Evolutionary conservation across 37 sponge, comb jelly and placozoan genomes (phyloP), one percentile per base, ranked within the genome.

Genomic region (Diacarnus erythraeanus): DNA sequence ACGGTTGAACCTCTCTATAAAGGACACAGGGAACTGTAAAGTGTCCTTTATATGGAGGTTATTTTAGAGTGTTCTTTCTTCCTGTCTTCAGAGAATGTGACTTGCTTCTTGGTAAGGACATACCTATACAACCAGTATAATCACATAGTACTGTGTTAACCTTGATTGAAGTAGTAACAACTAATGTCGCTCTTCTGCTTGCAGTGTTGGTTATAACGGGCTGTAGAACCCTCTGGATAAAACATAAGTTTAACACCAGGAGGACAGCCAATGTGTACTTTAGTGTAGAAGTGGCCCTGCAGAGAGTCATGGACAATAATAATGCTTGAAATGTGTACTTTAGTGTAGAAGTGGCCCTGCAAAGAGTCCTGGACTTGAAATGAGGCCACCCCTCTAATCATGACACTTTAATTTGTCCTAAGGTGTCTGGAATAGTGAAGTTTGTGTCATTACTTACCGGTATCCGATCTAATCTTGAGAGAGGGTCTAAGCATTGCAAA

Each of bases 211-310:
- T 47, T 64, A 47, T 51, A 72, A 4, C 64, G 71, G 1, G 59
- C 25, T 1, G 26, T 57, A 58, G 78, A 72, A 1, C 66, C 35
- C n/a, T 47, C 43, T 1, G 61, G 22, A 35, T 82, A 77, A 77
- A 82, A 88, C 44, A 59, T 29, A 22, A 82, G 44, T 0, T 71
- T 60, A 8, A 82, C 39, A 2, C 79, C 83, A 42, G 88, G 83
- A 58, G 83, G 88, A 42, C 88, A 88, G 9, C 88, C 83, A 1
- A 88, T 18, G 42, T 82, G 77, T 1, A 88, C 83, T 29, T 33
- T 33, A 0, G 78, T 82, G 27, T 82, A 39, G 5, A 78, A 22
- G 39, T 51, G 21, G 2, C 78, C 73, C 88, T 88, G 43, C 1
- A 74, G 27, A 8, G 1, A 30, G 6, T 9, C 64, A 30, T 23